phyloP scores from a whole-genome alignment of 23 tunicate species.

The Trididemnum clinides region DNA sequence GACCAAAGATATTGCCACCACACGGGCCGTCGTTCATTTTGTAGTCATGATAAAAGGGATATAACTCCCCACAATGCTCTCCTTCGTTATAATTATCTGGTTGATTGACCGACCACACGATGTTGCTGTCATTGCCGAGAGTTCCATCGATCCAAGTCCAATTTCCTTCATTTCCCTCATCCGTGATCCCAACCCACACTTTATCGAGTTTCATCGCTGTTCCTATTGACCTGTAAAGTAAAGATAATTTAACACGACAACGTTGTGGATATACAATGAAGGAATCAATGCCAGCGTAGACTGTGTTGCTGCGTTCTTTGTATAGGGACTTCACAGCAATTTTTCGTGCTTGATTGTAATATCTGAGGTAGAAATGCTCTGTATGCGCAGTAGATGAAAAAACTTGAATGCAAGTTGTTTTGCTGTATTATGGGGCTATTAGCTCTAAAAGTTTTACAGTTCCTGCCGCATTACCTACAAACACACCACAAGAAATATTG shows the following conservation, averaged over 20 bases:
- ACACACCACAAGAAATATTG: no score
- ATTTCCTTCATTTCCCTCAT: not conserved
- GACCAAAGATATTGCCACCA: not conserved
- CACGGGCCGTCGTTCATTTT: conserved; percentile 7
- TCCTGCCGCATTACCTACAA: no score
- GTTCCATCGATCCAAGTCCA: conserved; percentile 19
- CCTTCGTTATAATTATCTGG: not conserved
- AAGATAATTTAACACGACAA: not conserved
- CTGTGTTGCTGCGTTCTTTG: no score
- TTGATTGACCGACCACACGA: not conserved
- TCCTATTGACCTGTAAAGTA: not conserved
- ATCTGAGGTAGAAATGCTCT: no score
- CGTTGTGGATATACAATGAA: not conserved
- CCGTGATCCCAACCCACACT: not conserved
- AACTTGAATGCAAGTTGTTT: no score
- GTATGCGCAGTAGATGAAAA: no score
- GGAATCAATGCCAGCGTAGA: no score
- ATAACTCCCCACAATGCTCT: conserved; percentile 4
- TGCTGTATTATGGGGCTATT: no score
- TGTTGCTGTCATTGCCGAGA: not conserved
- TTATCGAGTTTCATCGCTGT: not conserved
- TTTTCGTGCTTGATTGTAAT: no score
- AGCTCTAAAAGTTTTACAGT: no score
- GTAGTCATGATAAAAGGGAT: not conserved
- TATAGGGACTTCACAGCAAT: no score